Evolutionary conservation across 1,140 invertebrate genomes (phyloP), one percentile per base, ranked within the genome.

Genomic region (Chrysopa pallens): DNA sequence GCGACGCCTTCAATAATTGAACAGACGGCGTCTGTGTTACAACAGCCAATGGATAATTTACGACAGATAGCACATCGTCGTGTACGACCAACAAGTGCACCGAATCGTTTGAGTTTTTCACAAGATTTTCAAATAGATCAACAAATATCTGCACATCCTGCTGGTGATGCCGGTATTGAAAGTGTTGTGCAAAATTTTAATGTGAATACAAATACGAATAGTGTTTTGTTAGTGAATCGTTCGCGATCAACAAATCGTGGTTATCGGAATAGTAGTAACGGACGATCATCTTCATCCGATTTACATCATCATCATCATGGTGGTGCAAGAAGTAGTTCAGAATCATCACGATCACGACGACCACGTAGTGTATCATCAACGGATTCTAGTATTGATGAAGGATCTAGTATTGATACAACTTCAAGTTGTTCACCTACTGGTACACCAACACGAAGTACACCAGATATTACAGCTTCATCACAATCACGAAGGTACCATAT

Each of bases 291-390:
- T 33, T 11, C 31, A 12, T 33, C 8, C 3, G 31, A 12, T 33
- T 11, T 11, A 11, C 8, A 33, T 6, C 8, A 12, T 11, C 31
- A 33, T 12, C 31, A 33, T 33, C 31, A 33, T 33, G 3, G 6
- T 11, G 42, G 56, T 31, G 47, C 54, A 8, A 45, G 57, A 29
- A 59, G 55, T 41, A 57, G 53, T 48, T 59, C 57, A 0, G 52
- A 52, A 9, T 58, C 57, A 9, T 57, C 54, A 2, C 43, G 50
- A 33, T 55, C 54, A 9, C 44, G 53, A 38, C 51, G 28, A 39
- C 48, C 44, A 14, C 51, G 51, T 38, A 60, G 58, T 47, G 38
- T 56, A 28, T 60, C 58, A 29, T 57, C 53, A 3, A 59, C 55
- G 39, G 56, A 47, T 31, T 52, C 55, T 8, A 60, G 58, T 47